A percentile compares a stretch with the other conserved stretches of the same genome.
Evolutionary conservation across 2,113 vertebrate genomes (phyloP).

Genomic region (Anolis sagrei): DNA sequence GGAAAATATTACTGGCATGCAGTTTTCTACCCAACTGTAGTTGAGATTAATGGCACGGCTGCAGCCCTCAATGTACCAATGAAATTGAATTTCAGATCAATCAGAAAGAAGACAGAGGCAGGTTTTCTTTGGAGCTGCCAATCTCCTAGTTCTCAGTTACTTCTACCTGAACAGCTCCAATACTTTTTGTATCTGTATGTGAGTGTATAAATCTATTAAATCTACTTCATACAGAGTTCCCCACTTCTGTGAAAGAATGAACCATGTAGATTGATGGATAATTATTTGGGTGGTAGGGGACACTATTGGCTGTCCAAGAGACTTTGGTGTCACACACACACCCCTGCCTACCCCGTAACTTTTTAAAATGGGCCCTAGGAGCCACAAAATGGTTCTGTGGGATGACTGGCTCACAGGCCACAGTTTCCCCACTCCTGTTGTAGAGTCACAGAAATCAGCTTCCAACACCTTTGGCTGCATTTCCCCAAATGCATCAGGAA

Average conservation of each 20-base stretch:
- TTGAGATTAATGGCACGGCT: conserved; percentile 52
- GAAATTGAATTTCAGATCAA: conserved; percentile 42
- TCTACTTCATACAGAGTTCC: accelerated
- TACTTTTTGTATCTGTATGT: conserved; percentile 29
- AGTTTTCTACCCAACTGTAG: conserved; percentile 17
- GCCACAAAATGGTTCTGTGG: no score
- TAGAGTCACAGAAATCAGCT: no score
- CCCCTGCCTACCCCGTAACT: no score
- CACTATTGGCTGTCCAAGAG: no score
- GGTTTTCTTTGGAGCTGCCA: conserved; percentile 18
- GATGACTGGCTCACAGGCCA: no score
- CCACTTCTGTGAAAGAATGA: neutral
- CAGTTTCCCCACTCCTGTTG: no score
- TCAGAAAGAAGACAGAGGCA: conserved; percentile 22
- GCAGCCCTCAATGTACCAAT: conserved; percentile 33
- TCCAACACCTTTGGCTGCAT: no score
- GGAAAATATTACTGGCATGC: conserved; percentile 48
- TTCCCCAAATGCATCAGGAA: no score
- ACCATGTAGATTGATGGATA: neutral
- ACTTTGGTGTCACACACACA: no score
- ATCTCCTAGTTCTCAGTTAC: neutral
- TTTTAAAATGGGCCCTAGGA: no score
- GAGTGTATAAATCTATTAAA: neutral
- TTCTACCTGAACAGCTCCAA: neutral
- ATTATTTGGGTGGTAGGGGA: no score